These are phyloP conservation scores for Ataeniobius toweri DNA, from an alignment of 2,797 vertebrate species.

Conservation along the genomic window DNA sequence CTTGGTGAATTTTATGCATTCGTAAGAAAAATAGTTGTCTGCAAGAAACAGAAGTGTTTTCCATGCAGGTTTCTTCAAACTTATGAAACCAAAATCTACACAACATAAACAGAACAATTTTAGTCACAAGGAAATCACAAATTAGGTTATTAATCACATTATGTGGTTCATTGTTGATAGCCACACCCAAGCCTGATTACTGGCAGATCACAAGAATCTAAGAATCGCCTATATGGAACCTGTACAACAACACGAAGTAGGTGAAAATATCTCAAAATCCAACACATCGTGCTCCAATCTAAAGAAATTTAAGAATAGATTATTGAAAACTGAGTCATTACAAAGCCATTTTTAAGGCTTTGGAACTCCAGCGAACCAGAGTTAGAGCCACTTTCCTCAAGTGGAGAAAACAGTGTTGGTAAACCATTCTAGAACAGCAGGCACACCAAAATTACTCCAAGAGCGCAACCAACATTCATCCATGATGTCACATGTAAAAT, in stretches of 20 bases:
- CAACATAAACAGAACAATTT: too few relatives aligned
- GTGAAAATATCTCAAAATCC: not conserved
- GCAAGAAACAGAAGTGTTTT: constrained; percentile 1
- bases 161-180: not conserved
- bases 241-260: not conserved
- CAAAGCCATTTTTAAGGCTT: not conserved
- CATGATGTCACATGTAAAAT: not conserved
- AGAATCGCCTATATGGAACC: not conserved
- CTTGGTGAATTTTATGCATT: not conserved
- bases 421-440: not conserved
- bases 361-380: not conserved
- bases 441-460: not conserved
- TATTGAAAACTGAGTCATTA: not conserved
- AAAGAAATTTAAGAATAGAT: not conserved
- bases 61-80: not conserved
- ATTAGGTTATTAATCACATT: not conserved
- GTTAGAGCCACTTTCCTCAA: too few relatives aligned
- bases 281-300: not conserved
- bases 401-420: not conserved
- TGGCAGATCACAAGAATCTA: not conserved
- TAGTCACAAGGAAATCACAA: not conserved
- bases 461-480: not conserved
- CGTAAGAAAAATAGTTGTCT: constrained; percentile 14
- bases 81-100: not conserved
- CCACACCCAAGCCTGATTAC: not conserved